Evolutionary conservation across 2,797 vertebrate genomes (phyloP), one percentile per base, ranked within the genome.

Genomic region (Lophotriccus pileatus): DNA sequence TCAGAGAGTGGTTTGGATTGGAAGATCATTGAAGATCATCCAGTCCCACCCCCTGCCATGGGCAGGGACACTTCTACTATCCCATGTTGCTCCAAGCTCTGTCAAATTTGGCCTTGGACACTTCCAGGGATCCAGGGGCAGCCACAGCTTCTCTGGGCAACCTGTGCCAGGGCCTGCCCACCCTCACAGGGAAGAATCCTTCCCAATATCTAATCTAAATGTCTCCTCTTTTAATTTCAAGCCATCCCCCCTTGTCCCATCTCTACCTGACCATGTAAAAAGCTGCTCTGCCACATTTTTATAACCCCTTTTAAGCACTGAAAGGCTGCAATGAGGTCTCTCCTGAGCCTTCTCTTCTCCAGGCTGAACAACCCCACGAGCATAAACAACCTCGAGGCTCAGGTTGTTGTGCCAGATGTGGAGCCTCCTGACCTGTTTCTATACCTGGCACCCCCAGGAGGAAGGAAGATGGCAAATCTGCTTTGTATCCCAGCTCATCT

Each of bases 31-130:
- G 24, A 82, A 68, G 9, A 21, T n/a, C 12, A 49, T 28, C 9
- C 14, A 21, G 19, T 55, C 2, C 15, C 6, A 27, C 5, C 3
- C 11, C 8, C 39, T 69, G n/a, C 39, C 30, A 25, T 24, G 24
- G 46, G 30, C 14, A 86, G 41, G 41, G 21, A 63, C 49, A 55
- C 12, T 56, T 23, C 58, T 32, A 32, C 32, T 20, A 1, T 0
- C 22, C 66, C 49, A 72, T 18, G 36, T 0, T 49, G 36, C 27
- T 43, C 50, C 41, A 78, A 78, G 21, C 44, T 11, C 28, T 0
- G 0, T 69, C 47, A 25, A 63, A 0, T 32, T 8, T 64, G 58
- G 15, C 43, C 34, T 56, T 72, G 66, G 25, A 12, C 36, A 56
- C 36, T 41, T 7, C 17, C 32, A 63, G 32, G 30, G 58, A 49